Evolutionary conservation across 2,888 invertebrate genomes (phyloP).

Genomic region (Temnothorax rugatulus): DNA sequence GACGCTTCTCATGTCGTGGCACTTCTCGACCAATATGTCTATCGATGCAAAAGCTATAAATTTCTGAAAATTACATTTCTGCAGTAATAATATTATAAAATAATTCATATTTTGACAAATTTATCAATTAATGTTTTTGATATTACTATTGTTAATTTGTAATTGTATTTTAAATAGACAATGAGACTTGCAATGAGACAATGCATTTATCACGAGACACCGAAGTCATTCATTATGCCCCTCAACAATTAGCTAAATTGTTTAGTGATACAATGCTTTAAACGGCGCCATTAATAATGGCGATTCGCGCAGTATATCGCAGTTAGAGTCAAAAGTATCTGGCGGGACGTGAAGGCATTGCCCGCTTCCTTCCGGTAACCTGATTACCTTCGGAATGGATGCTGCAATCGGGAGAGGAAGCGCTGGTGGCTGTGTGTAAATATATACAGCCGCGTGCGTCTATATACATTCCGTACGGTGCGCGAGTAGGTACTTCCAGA

Average conservation of each 20-base stretch:
- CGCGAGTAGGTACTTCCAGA: constrained; percentile 55
- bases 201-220: constrained; percentile 9
- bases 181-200: background rate
- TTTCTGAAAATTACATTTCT: constrained; percentile 6
- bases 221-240: background rate
- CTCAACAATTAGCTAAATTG: constrained; percentile 46
- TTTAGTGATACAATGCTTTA: constrained; percentile 15
- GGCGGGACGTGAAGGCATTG: constrained; percentile 60
- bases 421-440: constrained; percentile 58
- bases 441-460: constrained; percentile 46
- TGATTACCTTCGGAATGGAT: constrained; percentile 76
- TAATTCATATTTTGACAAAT: background rate
- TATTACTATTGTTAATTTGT: background rate
- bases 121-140: background rate
- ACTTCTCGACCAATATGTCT: background rate
- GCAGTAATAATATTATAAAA: background rate
- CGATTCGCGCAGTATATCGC: constrained; percentile 39
- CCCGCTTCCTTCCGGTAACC: constrained; percentile 68
- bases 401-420: constrained; percentile 74
- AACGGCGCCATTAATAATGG: constrained; percentile 36
- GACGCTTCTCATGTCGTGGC: background rate
- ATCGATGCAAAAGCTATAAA: background rate
- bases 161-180: background rate
- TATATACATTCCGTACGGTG: constrained; percentile 27
- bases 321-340: constrained; percentile 49